These are phyloP conservation scores for Sylvia atricapilla DNA, from an alignment of 2,113 vertebrate genomes.

Conservation along the genomic window DNA sequence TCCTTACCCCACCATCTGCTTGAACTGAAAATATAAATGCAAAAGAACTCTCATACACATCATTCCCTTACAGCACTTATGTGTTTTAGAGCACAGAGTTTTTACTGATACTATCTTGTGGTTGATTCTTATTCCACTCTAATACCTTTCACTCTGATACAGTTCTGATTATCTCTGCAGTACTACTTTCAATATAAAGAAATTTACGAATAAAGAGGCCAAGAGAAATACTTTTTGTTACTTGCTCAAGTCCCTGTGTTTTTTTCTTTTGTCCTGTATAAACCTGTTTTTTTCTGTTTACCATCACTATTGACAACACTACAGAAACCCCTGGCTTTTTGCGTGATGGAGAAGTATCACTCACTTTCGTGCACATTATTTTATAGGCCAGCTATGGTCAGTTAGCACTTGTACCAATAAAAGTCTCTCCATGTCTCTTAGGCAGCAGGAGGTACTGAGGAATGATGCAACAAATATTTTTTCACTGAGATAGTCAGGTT, in stretches of 20 bases:
- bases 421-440: background rate
- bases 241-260: background rate
- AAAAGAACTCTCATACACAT: accelerated
- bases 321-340: background rate
- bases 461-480: background rate
- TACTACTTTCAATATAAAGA: background rate
- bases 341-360: background rate
- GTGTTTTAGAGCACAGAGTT: background rate
- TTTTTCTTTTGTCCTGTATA: background rate
- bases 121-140: background rate
- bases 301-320: background rate
- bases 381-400: background rate
- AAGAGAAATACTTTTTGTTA: background rate
- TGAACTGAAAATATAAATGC: background rate
- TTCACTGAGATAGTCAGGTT: background rate
- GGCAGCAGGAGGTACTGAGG: background rate
- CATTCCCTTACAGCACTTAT: background rate
- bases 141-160: background rate
- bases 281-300: background rate
- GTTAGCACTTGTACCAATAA: background rate
- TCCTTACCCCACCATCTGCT: background rate
- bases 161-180: background rate
- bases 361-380: background rate
- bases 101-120: background rate
- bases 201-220: background rate